Evolutionary conservation across 2,888 invertebrate species (phyloP), one percentile per base, ranked within the genome.

Genomic region (Apotomis capreana): DNA sequence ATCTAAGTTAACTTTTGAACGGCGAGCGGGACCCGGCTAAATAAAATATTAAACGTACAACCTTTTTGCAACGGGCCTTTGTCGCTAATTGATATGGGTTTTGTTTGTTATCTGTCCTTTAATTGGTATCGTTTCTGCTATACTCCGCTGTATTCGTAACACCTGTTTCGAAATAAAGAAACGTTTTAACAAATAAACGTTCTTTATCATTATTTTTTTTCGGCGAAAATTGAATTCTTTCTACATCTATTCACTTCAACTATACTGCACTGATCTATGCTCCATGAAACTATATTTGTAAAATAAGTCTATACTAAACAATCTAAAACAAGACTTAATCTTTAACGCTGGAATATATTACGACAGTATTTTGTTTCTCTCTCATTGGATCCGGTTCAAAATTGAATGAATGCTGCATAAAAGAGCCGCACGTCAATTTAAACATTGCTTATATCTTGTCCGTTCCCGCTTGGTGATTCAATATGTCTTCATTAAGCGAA

Each of bases 401-500:
- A 79, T 78, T 82, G 78, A 85, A 78, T 84, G 85, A 85, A 87
- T 85, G 84, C 82, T 74, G 77, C 82, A 86, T 88, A 88, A 88
- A 91, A 88, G 87, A 81, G 79, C 88, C 88, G 87, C 90, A 87
- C 79, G 90, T 91, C 92, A 91, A 90, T 91, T 91, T 91, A 89
- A 89, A 87, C 89, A 88, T 89, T 87, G 90, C 86, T 88, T 90
- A 91, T 89, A 89, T 88, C 85, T 89, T 89, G 89, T 88, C 90
- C 83, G 85, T 86, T 81, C 87, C 87, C 88, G 90, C 86, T 90
- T 88, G 85, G 89, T 90, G 90, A 90, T 91, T 92, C 92, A 92
- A 93, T 93, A 93, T 92, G 92, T 92, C 92, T 93, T 93, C 92
- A 93, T 93, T 93, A 93, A 90, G 89, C 80, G 90, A 88, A 89